Percentiles rank a stretch among this genome's conserved stretches.
These are phyloP conservation scores for Taxidea taxus DNA, from an alignment of 2,113 vertebrate species.

Conservation along the genomic window DNA sequence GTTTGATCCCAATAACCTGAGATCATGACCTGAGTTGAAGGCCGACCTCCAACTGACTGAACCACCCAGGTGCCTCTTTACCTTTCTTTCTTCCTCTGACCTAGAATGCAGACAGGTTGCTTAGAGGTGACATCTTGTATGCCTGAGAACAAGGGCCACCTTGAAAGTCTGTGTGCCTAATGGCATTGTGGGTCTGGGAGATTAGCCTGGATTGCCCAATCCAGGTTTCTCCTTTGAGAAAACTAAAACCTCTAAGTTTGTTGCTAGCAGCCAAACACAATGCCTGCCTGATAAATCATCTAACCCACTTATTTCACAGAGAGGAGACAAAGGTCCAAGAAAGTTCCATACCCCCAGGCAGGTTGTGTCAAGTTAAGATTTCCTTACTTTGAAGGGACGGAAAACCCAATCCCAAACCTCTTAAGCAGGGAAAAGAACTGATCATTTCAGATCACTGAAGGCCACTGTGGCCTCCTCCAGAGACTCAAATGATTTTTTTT, in stretches of 20 bases:
- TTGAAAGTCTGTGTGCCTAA: neutral
- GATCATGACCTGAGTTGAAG: neutral
- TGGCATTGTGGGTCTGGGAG: neutral
- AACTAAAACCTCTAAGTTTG: slow-evolving; percentile 29
- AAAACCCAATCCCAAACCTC: neutral
- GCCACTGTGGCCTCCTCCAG: neutral
- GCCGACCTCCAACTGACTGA: neutral
- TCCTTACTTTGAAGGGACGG: neutral
- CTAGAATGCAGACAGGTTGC: neutral
- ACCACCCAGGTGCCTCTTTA: neutral
- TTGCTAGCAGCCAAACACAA: slow-evolving; percentile 18
- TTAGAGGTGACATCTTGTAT: neutral
- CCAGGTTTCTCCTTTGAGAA: slow-evolving; percentile 11
- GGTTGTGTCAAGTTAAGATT: slow-evolving; percentile 3
- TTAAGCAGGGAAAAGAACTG: neutral
- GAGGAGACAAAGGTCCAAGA: neutral
- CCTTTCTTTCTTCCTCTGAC: neutral
- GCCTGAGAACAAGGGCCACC: neutral
- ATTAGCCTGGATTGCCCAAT: neutral
- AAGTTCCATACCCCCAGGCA: slow-evolving; percentile 1
- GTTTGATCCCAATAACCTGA: neutral
- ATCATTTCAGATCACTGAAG: slow-evolving; percentile 18
- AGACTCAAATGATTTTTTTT: neutral
- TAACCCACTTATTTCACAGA: slow-evolving; percentile 42
- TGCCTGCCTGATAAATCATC: slow-evolving; percentile 36